Conservation (phyloP, 30 jellyfish, hydroid and myxozoan species). For the Aurelia aurita region DNA sequence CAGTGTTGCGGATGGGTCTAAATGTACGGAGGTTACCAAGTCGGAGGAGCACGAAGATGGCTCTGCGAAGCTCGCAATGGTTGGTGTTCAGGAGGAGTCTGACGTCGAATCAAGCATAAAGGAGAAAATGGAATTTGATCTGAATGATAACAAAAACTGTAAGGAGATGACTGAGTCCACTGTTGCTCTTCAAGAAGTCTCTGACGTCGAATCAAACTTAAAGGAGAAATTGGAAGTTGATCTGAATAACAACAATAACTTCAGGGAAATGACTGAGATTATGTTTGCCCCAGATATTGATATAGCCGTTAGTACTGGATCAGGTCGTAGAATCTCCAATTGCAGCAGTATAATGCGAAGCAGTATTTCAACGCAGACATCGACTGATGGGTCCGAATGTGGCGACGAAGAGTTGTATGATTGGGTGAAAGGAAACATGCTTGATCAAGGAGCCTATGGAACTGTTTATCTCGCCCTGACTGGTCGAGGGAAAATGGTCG, state of each 20-base stretch:
- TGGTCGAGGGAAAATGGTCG: conserved; percentile 80
- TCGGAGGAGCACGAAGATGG: too few species aligned
- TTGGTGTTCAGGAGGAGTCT: too few species aligned
- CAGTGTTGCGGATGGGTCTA: too few species aligned
- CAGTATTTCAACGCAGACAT: conserved; percentile 61
- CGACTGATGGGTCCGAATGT: conserved; percentile 59
- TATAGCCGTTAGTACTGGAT: conserved; percentile 10
- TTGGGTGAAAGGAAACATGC: conserved; percentile 54
- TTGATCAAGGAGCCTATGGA: conserved; percentile 80
- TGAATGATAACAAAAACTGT: background rate
- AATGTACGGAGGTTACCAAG: too few species aligned
- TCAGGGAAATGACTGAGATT: conserved; percentile 31
- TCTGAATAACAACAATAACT: background rate
- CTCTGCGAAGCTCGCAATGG: too few species aligned
- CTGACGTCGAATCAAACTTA: too few species aligned
- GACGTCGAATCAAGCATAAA: too few species aligned
- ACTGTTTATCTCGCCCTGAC: conserved; percentile 87
- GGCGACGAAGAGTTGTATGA: conserved; percentile 69
- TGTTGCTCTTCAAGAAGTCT: too few species aligned
- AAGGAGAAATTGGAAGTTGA: background rate
- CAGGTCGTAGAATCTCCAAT: conserved; percentile 41
- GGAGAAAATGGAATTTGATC: background rate
- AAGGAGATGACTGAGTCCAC: conserved; percentile 5
- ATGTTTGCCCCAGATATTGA: conserved; percentile 54
- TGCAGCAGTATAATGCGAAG: conserved; percentile 17